Conservation (phyloP, 2,888 invertebrate species). For the Hypomecis atomaria region DNA sequence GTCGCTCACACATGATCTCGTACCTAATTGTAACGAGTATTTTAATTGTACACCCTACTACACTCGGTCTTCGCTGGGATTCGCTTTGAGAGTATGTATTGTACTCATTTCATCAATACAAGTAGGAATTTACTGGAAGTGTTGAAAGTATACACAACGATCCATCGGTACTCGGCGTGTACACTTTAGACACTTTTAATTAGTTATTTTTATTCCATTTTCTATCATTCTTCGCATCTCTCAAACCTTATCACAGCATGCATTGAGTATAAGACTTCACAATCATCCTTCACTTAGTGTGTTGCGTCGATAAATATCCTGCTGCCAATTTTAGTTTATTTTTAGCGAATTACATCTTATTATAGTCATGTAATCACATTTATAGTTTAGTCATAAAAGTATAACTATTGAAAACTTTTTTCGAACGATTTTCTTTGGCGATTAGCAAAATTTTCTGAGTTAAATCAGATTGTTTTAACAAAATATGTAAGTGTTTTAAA, state of each 20-base stretch:
- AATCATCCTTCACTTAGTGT: slow-evolving; percentile 46
- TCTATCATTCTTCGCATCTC: too few species aligned
- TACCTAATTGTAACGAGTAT: slow-evolving; percentile 48
- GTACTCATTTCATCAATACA: too few species aligned
- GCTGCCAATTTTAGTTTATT: slow-evolving; percentile 59
- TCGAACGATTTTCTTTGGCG: slow-evolving; percentile 7
- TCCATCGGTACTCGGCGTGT: too few species aligned
- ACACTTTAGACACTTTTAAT: too few species aligned
- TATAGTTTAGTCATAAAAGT: slow-evolving; percentile 50
- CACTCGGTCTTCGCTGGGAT: not conserved
- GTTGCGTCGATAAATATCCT: slow-evolving; percentile 57
- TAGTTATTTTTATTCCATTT: too few species aligned
- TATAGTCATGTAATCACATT: slow-evolving; percentile 63
- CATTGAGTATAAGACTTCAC: not conserved
- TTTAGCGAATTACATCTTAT: slow-evolving; percentile 47
- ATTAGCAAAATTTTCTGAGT: slow-evolving; percentile 7
- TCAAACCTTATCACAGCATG: too few species aligned
- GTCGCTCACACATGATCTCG: slow-evolving; percentile 62
- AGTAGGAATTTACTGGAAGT: too few species aligned
- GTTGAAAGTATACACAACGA: too few species aligned
- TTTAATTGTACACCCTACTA: slow-evolving; percentile 40
- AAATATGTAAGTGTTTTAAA: slow-evolving; percentile 8
- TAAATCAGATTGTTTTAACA: slow-evolving; percentile 3
- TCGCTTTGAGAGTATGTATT: too few species aligned
- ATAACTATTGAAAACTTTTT: slow-evolving; percentile 11